Base-by-base conservation (phyloP, 2,888 invertebrate genomes). In the Phyto melanocephala region DNA sequence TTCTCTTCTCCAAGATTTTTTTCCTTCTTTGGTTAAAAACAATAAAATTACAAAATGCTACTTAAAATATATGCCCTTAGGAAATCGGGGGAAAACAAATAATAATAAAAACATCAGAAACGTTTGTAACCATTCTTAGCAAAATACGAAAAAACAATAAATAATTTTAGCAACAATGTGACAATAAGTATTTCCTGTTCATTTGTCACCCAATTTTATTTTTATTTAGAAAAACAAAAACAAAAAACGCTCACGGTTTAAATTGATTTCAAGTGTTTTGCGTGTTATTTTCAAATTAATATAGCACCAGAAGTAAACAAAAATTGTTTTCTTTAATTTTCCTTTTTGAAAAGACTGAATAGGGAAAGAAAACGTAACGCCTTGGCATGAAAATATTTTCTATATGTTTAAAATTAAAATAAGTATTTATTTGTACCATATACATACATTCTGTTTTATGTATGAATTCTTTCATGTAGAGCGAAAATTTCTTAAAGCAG, bases 361-460 rank as follows among this genome's bases (percentile, higher is more conserved):
- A 28, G 6, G 28, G 71, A 81, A 28, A 28, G 28, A 28, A 28
- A 80, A 84, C 77, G 82, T 85, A 86, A 85, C 86, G 83, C 84
- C 84, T 70, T 63, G 68, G 68, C 68, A 68, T 83, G 63, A 76
- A 52, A 78, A 76, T 82, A 82, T 81, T 81, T 71, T n/a, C n/a
- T n/a, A n/a, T n/a, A n/a, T n/a, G n/a, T n/a, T n/a, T n/a, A n/a
- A n/a, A n/a, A n/a, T n/a, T n/a, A n/a, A n/a, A n/a, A n/a, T n/a
- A n/a, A n/a, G n/a, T n/a, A n/a, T n/a, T n/a, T n/a, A n/a, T n/a
- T n/a, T n/a, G n/a, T n/a, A n/a, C n/a, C n/a, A n/a, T n/a, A n/a
- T n/a, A n/a, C n/a, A n/a, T n/a, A n/a, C n/a, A n/a, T n/a, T n/a
- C n/a, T n/a, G n/a, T n/a, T n/a, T n/a, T n/a, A n/a, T n/a, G n/a